Base-by-base conservation (phyloP, 2,113 vertebrate genomes). In the Lophochroa leadbeateri region DNA sequence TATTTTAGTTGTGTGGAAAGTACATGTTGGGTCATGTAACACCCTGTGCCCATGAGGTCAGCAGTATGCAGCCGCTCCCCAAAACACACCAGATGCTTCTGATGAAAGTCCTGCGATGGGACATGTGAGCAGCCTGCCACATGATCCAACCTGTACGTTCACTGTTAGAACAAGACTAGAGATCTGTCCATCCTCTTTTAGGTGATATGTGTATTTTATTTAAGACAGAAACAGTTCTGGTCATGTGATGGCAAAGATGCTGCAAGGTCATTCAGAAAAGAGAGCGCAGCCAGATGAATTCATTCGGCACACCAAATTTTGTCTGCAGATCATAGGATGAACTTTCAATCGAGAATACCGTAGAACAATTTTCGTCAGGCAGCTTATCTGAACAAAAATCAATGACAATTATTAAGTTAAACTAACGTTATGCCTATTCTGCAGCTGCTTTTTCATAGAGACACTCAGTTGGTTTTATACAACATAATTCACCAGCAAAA, bases 361-460 rank as follows among this genome's bases (percentile, higher is more conserved):
- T 19, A 25, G 9, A 72, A 49, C 33, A 27, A 41, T n/a, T 88
- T 83, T 80, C 46, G 43, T 78, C 33, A 43, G 47, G 27, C 28
- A 86, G 78, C 20, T 81, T 63, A 70, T 8, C 33, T 47, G 41
- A 94, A 67, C 47, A 79, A 92, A 94, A 94, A 92, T 47, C 35
- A 43, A 33, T 43, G 17, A 55, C 31, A 80, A 64, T 64, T 77
- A 69, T 17, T 50, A 88, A 81, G 25, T 86, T 63, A 53, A 87
- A 92, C 28, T 47, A 82, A 92, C 71, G 10, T 46, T 33, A 70
- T 0, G 0, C 63, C 74, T 75, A 28, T 49, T 53, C 6, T 3
- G 9, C n/a, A 78, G 55, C 13, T 71, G 15, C 23, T 33, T 82
- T 78, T 68, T 60, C 70, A 77, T 3, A 87, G 43, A 91, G 31